Conservation (phyloP, 2,797 vertebrate genomes). For the Melanotaenia trifasciata region DNA sequence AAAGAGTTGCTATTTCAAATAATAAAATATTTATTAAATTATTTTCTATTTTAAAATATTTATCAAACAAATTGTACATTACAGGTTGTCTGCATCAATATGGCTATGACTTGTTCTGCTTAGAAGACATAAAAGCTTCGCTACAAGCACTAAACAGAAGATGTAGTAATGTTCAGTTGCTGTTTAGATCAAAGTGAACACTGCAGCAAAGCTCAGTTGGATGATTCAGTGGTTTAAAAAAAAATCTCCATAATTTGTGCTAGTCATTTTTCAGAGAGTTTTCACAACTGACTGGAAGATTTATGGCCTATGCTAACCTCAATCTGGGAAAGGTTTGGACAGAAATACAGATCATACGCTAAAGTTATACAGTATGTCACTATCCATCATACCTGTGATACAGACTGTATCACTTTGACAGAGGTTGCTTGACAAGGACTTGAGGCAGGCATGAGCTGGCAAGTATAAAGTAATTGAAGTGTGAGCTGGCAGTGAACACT, state of each 20-base stretch:
- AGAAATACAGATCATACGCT: background rate
- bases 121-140: background rate
- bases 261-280: background rate
- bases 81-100: background rate
- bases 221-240: background rate
- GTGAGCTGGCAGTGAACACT: background rate
- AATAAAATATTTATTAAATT: background rate
- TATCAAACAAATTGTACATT: no score
- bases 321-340: conserved; percentile 1
- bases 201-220: background rate
- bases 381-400: conserved; percentile 5
- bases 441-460: background rate
- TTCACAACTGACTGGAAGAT: background rate
- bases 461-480: background rate
- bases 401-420: background rate
- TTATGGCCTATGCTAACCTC: background rate
- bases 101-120: background rate
- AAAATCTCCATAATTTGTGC: background rate
- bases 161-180: background rate
- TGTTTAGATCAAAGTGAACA: background rate
- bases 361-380: conserved; percentile 1
- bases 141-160: background rate
- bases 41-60: background rate
- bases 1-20: background rate
- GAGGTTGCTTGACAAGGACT: background rate